phyloP scores from a whole-genome alignment of 2,888 invertebrate genomes.

The Onchidella celtica region DNA sequence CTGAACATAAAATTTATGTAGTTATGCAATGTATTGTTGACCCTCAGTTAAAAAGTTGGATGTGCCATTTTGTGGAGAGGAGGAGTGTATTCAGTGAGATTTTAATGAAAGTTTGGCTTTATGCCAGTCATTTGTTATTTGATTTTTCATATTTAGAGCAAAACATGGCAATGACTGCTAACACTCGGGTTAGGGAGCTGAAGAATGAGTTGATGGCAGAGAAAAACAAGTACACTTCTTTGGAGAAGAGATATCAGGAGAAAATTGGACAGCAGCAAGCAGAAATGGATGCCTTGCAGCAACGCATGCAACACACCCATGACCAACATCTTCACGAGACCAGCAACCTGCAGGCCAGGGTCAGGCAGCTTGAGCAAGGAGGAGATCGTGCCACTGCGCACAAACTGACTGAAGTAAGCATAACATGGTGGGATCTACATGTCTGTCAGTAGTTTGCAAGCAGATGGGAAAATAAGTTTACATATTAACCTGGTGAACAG shows the following conservation, averaged over 20 bases:
- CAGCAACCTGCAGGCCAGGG: conserved; percentile 81
- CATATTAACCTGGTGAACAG: too few relatives aligned
- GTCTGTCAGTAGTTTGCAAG: too few relatives aligned
- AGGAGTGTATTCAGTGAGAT: too few relatives aligned
- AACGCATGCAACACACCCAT: conserved; percentile 84
- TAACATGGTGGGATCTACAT: too few relatives aligned
- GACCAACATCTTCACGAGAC: conserved; percentile 84
- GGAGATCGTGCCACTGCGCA: conserved; percentile 52
- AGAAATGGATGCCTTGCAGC: conserved; percentile 85
- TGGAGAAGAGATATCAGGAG: conserved; percentile 84
- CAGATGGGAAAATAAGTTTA: too few relatives aligned
- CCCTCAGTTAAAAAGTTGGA: too few relatives aligned
- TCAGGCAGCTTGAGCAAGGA: conserved; percentile 65
- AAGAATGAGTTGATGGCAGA: conserved; percentile 87
- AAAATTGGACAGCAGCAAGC: conserved; percentile 82
- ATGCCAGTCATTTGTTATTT: too few relatives aligned
- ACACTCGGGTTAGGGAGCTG: conserved; percentile 89
- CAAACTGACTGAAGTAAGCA: conserved; percentile 61
- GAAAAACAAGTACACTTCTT: conserved; percentile 83
- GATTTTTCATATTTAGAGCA: conserved; percentile 66
- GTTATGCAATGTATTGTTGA: too few relatives aligned
- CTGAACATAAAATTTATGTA: too few relatives aligned
- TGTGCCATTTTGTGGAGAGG: too few relatives aligned
- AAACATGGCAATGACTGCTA: conserved; percentile 85
- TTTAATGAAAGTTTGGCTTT: too few relatives aligned